Base-by-base conservation (phyloP, 2,113 vertebrate genomes). In the Petrocephalus microphthalmus region DNA sequence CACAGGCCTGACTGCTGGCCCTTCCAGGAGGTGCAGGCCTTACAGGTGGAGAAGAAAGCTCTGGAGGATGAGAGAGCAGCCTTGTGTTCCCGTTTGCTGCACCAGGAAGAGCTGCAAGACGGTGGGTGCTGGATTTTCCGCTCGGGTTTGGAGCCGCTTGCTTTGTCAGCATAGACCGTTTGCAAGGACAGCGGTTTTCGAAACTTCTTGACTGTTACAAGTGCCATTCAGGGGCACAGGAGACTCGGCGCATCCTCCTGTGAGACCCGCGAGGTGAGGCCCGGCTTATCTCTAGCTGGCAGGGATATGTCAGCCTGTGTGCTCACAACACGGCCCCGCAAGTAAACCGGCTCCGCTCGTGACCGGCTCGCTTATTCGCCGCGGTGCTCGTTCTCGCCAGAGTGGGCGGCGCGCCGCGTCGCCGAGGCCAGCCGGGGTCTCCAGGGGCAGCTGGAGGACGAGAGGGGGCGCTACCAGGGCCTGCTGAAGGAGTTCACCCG, bases 401-500 rank as follows among this genome's bases (percentile, higher is more conserved):
- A 95, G 90, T 88, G 90, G 57, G 90, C 90, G 86, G 89, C 87
- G 0, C 89, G 88, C 91, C 88, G 91, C 0, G 92, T 89, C 3
- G 88, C 87, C 0, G 87, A 88, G 88, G 92, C 92, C 3, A 92
- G 89, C 64, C 90, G 10, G 37, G 88, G 89, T 81, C 91, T 95
- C 74, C 93, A 25, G 89, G 88, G 82, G 3, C 94, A 96, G 91
- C 92, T 96, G 92, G 95, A 96, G n/a, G 94, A 96, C 83, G 96
- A 96, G 90, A 91, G 90, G 89, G 91, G 93, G 0, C 93, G 94
- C 85, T 96, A 94, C 90, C 95, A 95, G 93, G 93, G 94, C 60
- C 94, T 96, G 90, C 92, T 96, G 92, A 95, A 94, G 89, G 94
- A 97, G 7, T 95, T 94, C 7, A 89, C 93, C 45, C 92, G 92